Conservation (phyloP, 2,797 vertebrate species). For the Brachyrhaphis roseni region DNA sequence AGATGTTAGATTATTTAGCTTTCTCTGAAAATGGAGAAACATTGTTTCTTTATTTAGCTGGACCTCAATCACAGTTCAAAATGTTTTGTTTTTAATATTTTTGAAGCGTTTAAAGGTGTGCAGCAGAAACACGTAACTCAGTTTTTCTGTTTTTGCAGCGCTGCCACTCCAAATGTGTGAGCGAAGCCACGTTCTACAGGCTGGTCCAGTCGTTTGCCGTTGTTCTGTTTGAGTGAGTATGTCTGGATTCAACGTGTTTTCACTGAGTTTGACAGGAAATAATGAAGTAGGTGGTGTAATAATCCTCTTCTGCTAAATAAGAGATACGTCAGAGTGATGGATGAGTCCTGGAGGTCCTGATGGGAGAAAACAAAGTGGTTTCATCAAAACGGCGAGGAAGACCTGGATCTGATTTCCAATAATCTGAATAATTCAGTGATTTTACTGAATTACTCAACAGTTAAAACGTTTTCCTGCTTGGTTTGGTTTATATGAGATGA, state of each 20-base stretch:
- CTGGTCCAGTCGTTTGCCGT: constrained; percentile 98
- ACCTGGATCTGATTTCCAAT: background rate
- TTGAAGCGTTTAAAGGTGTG: background rate
- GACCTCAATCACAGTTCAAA: background rate
- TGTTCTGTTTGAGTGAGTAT: constrained; percentile 90
- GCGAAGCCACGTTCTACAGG: constrained; percentile 95
- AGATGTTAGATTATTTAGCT: no score
- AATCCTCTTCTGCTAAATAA: background rate
- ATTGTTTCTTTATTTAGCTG: no score
- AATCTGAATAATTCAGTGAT: background rate
- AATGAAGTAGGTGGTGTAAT: background rate
- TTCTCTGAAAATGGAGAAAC: no score
- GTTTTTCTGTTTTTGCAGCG: constrained; percentile 80
- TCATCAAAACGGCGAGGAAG: background rate
- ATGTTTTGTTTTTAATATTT: background rate
- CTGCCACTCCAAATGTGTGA: constrained; percentile 96
- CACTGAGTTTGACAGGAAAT: background rate
- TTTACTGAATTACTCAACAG: background rate
- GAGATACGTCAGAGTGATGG: background rate
- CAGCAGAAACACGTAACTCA: background rate
- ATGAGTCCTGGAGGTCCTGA: background rate
- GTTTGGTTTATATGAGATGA: background rate
- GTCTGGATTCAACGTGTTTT: background rate
- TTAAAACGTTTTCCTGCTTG: background rate
- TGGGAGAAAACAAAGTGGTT: background rate